Base-by-base conservation (phyloP, 2,113 vertebrate genomes). In the Clarias macrocephalus region DNA sequence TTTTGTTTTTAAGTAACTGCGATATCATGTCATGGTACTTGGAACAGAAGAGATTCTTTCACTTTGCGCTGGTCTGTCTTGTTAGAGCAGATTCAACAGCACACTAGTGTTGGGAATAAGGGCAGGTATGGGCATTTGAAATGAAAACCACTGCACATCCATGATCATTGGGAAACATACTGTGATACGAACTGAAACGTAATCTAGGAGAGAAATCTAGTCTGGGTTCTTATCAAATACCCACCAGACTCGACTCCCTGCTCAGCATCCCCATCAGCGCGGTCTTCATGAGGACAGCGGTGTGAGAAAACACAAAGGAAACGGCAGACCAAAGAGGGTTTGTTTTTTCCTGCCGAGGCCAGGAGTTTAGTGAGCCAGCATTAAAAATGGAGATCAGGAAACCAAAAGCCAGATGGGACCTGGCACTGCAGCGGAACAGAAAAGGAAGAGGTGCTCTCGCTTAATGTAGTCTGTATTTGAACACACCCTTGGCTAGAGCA, bases 361-460 rank as follows among this genome's bases (percentile, higher is more conserved):
- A 23, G 3, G 80, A 87, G 73, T 90, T 88, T 80, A 82, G 72
- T n/a, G 56, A 65, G 86, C 76, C 57, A 59, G 59, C 25, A 76
- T 82, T 88, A 84, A 82, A 42, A 73, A 90, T 63, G 84, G 80
- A 87, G 89, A 87, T 87, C 85, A 87, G 86, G 82, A 88, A 85
- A 83, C 54, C 54, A 68, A 66, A 84, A 86, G 85, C 59, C 88
- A 86, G 60, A 88, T 88, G 85, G 87, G 87, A 89, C 80, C 82
- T 68, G 68, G 76, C 77, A 73, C 66, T 82, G 81, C 54, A 25
- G 72, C 13, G 21, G 63, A 87, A 86, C 59, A 70, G 59, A 89
- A 83, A 88, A 81, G 86, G 63, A 85, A 23, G 72, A 59, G 59
- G 11, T 84, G 80, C 80, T 80, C 65, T 42, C 42, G 57, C 73